Evolutionary conservation across 2,888 invertebrate species (phyloP), one percentile per base, ranked within the genome.

Genomic region (Aporophyla lueneburgensis): DNA sequence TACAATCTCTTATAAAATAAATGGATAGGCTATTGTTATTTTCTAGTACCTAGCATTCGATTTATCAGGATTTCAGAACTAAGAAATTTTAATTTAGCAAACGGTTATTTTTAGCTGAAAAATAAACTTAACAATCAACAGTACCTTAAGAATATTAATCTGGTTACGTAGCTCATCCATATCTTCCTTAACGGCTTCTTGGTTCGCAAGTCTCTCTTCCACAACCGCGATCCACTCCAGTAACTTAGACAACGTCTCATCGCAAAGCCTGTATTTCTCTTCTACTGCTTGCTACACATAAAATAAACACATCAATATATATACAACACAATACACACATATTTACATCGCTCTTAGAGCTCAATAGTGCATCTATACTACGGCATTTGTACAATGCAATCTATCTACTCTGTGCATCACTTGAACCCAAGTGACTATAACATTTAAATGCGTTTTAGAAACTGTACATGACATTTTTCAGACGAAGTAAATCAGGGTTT

Each of bases 191-290:
- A 98, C 98, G 21, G 98, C 98, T 89, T 98, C 98, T 92, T 99
- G 98, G 85, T 98, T 97, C 63, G 99, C 98, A 86, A 99, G 97
- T 89, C 98, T 97, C 85, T 98, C 98, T 95, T 99, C 99, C 14
- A 99, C 97, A 80, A 98, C 98, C 43, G 97, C 97, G 88, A 99
- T 98, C 99, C 99, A 99, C 94, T 98, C 98, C 88, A 99, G 97
- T 77, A 99, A 97, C 93, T 98, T 98, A 82, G 98, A 97, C 78
- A 99, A 97, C 61, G 98, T 98, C 93, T 99, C 98, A 94, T 99
- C 98, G 95, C 99, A 99, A 90, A 98, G 97, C 93, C 98, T 98
- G 97, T 99, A 99, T 95, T 99, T 99, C 94, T 99, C 99, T 96
- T 99, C 98, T 89, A 99, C 98, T 92, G 99, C 99, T 98, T 99